These are phyloP conservation scores for Pyrocoelia pectoralis DNA, from an alignment of 2,888 invertebrate genomes.

Conservation along the genomic window DNA sequence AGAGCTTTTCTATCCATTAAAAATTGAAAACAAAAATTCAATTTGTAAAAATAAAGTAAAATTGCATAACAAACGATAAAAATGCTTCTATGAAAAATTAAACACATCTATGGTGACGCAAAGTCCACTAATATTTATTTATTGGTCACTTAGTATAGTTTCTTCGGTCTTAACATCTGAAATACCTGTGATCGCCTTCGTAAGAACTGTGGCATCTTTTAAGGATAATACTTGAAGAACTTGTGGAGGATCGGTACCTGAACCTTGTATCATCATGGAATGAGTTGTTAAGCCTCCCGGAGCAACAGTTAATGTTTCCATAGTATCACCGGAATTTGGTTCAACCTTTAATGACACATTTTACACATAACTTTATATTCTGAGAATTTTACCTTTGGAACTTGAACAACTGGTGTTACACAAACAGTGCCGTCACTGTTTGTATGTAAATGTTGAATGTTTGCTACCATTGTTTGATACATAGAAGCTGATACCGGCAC, in stretches of 20 bases:
- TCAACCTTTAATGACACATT: slow-evolving; percentile 68
- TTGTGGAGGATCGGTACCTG: slow-evolving; percentile 76
- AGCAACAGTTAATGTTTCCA: slow-evolving; percentile 77
- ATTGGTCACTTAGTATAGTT: slow-evolving; percentile 64
- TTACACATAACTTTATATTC: slow-evolving; percentile 2
- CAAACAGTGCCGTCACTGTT: slow-evolving; percentile 82
- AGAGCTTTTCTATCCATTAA: not conserved
- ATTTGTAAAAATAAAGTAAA: not conserved
- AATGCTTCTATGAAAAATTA: slow-evolving; percentile 1
- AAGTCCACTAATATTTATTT: slow-evolving; percentile 22
- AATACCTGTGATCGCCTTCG: slow-evolving; percentile 79
- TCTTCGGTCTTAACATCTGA: slow-evolving; percentile 78
- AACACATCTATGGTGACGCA: not conserved
- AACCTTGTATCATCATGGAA: slow-evolving; percentile 82
- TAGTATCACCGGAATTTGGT: slow-evolving; percentile 72
- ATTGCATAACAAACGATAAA: not conserved
- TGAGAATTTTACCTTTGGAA: slow-evolving; percentile 61
- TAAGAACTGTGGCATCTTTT: slow-evolving; percentile 83
- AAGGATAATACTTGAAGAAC: slow-evolving; percentile 84
- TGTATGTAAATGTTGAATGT: slow-evolving; percentile 79
- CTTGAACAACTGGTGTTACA: slow-evolving; percentile 85
- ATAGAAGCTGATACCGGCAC: slow-evolving; percentile 94
- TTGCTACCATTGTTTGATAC: slow-evolving; percentile 96
- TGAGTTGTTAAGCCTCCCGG: slow-evolving; percentile 74
- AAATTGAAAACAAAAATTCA: not conserved